phyloP scores from a whole-genome alignment of 2,113 vertebrate genomes.

The Grus americana region DNA sequence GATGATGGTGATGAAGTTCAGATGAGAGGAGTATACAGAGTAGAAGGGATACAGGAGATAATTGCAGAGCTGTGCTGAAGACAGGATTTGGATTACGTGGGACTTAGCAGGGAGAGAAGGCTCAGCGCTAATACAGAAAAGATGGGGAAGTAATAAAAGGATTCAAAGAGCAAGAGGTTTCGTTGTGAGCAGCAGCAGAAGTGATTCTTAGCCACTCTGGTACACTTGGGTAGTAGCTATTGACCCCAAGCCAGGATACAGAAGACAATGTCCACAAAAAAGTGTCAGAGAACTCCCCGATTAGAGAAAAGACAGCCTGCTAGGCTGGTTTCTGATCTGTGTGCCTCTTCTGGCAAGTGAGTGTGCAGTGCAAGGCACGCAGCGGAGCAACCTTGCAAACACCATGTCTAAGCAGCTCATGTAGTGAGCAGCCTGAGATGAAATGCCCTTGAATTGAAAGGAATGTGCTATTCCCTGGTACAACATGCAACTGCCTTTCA shows the following conservation, averaged over 20 bases:
- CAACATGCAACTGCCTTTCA: neutral
- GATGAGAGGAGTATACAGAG: neutral
- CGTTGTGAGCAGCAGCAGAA: neutral
- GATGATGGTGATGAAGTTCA: neutral
- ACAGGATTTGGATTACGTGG: neutral
- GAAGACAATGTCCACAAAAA: neutral
- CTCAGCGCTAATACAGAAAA: neutral
- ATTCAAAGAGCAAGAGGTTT: conserved; percentile 16
- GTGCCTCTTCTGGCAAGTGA: neutral
- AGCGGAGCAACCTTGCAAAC: neutral
- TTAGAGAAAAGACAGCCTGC: neutral
- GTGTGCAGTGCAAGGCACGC: neutral
- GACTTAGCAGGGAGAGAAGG: neutral
- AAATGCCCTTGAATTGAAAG: neutral
- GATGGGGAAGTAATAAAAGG: neutral
- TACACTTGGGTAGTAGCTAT: neutral
- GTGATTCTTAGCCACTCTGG: neutral
- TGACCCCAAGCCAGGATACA: neutral
- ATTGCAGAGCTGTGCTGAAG: neutral
- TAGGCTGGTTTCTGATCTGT: neutral
- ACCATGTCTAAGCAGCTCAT: neutral
- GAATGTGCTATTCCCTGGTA: neutral
- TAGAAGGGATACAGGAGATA: neutral
- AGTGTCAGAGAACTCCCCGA: neutral
- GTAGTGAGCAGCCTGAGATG: neutral